Evolutionary conservation across 2,797 vertebrate species (phyloP), one percentile per base, ranked within the genome.

Genomic region (Synaphobranchus kaupii): DNA sequence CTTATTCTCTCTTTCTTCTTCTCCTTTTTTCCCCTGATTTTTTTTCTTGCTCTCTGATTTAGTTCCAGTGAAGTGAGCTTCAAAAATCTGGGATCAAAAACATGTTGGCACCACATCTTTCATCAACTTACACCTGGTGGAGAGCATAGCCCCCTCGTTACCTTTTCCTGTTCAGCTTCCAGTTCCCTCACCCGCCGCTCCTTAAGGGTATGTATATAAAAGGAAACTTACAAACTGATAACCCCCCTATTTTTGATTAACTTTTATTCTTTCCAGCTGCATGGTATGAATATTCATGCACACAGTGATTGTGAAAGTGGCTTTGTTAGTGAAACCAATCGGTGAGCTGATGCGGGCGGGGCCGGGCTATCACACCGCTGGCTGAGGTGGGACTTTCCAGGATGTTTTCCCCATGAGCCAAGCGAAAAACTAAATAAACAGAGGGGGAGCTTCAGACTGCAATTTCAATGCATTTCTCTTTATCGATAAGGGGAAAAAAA

Each of bases 241-340:
- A 91, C 86, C 83, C 50, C 73, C 85, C 54, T 85, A 34, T 83
- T 87, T 85, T 90, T 91, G 88, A 91, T 87, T 81, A 91, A 47
- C 66, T 31, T 68, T 12, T 54, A 58, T 84, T 81, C 88, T 87
- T 91, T 89, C 88, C 89, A 91, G 91, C 89, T 71, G 83, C 87
- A 68, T 71, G 0, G 48, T 90, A 91, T 95, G 93, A 94, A 94
- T 95, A 95, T 94, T 94, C 92, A 94, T 93, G 90, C 87, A 54
- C 92, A 92, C 90, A 94, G 92, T 92, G 92, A 92, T 91, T 92
- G 91, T 93, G 91, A 93, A 91, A 94, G 94, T 84, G 87, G 92
- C 94, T 94, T 94, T 93, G 94, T 94, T 94, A 91, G 92, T 91
- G 91, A 94, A 93, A 94, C 93, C 92, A 91, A 93, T 93, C 93